Evolutionary conservation across 2,113 vertebrate species (phyloP), one percentile per base, ranked within the genome.

Genomic region (Paracanthobrama guichenoti): DNA sequence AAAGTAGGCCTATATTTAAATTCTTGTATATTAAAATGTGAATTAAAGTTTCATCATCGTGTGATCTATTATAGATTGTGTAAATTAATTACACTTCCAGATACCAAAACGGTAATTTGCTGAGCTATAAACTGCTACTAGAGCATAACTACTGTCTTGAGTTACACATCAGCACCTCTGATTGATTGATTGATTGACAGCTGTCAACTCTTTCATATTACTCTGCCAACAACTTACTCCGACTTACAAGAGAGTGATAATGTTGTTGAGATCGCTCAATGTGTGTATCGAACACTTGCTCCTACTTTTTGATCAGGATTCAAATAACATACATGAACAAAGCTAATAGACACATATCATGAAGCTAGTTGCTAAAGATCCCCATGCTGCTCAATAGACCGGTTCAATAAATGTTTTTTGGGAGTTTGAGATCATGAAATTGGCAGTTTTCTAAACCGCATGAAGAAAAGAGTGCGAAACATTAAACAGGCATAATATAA

Each of bases 151-250:
- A 6, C 13, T 18, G 35, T n/a, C 4, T 10, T 35, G 75, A 18
- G 4, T 2, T 4, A 11, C 20, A 26, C 39, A 26, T 75, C 24
- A 59, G n/a, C 24, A 50, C 2, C 71, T 26, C 16, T 48, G 39
- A 81, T 20, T 48, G 39, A 81, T 20, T 48, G 39, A 81, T 20
- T 48, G 39, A 81, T 20, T 83, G 82, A 83, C 82, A 83, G 72
- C 82, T 64, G 81, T 64, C 72, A 64, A 28, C 14, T 64, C 16
- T n/a, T 74, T 42, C 20, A 42, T n/a, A 22, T 42, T 14, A 59
- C n/a, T 42, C 26, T 39, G 20, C 50, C 28, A 22, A 57, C 16
- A 26, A 31, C 20, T 10, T 28, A 20, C 10, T 6, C 28, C 28
- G 6, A 55, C n/a, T 53, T 53, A 5, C 7, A 66, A 18, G 7